Evolutionary conservation across 2,888 invertebrate species (phyloP).

Genomic region (Oxystoma pomonae): DNA sequence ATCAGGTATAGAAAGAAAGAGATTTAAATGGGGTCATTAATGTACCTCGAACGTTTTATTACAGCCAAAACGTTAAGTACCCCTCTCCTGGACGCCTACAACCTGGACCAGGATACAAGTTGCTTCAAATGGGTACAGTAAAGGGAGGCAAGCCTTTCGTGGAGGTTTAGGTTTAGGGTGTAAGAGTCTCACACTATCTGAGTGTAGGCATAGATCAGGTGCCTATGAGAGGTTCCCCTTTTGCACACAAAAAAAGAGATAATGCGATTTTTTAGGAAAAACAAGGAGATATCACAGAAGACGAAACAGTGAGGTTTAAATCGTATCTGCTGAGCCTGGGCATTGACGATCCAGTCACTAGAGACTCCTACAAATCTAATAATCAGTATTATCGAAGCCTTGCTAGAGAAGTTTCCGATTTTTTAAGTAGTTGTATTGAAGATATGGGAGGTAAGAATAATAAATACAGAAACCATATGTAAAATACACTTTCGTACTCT

Average conservation of each 20-base stretch:
- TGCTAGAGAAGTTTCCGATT: constrained; percentile 79
- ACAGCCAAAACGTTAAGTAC: too few relatives aligned
- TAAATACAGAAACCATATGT: too few relatives aligned
- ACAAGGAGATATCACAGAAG: constrained; percentile 93
- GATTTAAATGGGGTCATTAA: too few relatives aligned
- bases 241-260: neutral
- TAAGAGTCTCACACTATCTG: neutral
- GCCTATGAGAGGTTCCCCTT: neutral
- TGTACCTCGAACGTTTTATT: too few relatives aligned
- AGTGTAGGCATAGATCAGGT: neutral
- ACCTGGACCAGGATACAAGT: too few relatives aligned
- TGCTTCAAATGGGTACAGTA: too few relatives aligned
- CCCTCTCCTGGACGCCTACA: too few relatives aligned
- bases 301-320: constrained; percentile 95
- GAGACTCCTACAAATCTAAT: constrained; percentile 82
- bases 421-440: constrained; percentile 76
- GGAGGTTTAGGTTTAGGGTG: neutral
- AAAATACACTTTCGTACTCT: too few relatives aligned
- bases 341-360: constrained; percentile 96
- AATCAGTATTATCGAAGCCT: constrained; percentile 80
- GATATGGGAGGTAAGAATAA: constrained; percentile 70
- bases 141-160: too few relatives aligned
- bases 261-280: constrained; percentile 63
- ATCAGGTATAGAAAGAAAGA: too few relatives aligned
- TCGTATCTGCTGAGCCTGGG: constrained; percentile 95